phyloP scores from a whole-genome alignment of 1,140 invertebrate genomes.

The Caerostris darwini region DNA sequence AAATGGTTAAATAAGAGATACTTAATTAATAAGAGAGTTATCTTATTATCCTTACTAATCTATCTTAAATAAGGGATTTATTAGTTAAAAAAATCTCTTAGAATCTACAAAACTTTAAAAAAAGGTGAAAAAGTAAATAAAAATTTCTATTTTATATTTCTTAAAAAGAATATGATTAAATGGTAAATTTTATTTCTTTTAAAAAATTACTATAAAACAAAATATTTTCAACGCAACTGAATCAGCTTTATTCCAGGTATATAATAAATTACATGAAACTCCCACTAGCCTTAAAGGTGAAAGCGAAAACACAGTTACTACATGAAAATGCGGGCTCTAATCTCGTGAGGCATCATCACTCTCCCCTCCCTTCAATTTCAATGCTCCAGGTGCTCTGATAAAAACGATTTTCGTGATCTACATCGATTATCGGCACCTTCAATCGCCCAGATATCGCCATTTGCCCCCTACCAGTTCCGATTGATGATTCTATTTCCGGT shows the following conservation, averaged over 20 bases:
- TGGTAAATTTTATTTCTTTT: no score
- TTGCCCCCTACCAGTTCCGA: conserved; percentile 10
- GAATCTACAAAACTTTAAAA: no score
- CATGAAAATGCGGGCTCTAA: neutral
- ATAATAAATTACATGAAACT: neutral
- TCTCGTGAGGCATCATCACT: neutral
- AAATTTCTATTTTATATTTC: no score
- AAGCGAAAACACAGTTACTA: neutral
- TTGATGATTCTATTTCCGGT: conserved; percentile 28
- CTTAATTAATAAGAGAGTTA: no score
- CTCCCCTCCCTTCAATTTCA: conserved; percentile 15
- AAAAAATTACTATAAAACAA: no score
- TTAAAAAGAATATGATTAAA: no score
- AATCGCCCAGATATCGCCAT: conserved; percentile 13
- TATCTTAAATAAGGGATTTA: no score
- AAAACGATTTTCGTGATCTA: conserved; percentile 3
- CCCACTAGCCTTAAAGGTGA: neutral
- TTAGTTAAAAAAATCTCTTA: no score
- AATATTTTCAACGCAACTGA: neutral
- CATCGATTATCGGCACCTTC: conserved; percentile 10
- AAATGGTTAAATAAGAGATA: no score
- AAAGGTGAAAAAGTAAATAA: no score
- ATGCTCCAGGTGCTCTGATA: conserved; percentile 22
- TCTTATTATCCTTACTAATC: no score
- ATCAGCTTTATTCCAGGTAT: neutral